Percentiles rank a stretch among this genome's conserved stretches.
Evolutionary conservation across 37 sponge, comb jelly and placozoan species (phyloP).

Genomic region (Beroe ovata): DNA sequence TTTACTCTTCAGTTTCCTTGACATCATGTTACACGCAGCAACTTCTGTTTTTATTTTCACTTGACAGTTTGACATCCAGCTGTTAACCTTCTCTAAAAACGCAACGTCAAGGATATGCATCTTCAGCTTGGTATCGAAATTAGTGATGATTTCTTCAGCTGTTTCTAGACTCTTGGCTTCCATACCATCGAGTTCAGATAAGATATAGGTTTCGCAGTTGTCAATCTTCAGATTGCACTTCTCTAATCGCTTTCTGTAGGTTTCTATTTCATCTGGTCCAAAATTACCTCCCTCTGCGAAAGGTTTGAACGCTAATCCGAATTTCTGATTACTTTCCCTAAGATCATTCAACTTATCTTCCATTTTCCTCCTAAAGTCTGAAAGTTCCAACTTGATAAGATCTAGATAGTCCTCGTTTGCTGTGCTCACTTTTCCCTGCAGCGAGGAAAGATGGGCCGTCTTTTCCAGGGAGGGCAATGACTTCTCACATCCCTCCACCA

Average conservation of each 20-base stretch:
- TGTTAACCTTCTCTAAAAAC: constrained; percentile 55
- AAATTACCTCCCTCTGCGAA: constrained; percentile 65
- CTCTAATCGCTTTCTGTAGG: constrained; percentile 14
- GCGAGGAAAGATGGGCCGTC: constrained; percentile 2
- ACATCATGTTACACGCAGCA: constrained; percentile 64
- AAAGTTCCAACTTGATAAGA: constrained; percentile 15
- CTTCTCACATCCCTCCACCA: constrained; percentile 45
- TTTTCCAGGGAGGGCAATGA: constrained; percentile 29
- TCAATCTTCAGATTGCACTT: constrained; percentile 66
- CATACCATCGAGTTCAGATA: constrained; percentile 64
- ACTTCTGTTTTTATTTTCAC: constrained; percentile 66
- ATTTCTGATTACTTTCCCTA: constrained; percentile 51
- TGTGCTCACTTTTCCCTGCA: constrained; percentile 16
- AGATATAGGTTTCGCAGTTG: constrained; percentile 59
- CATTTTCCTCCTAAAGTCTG: constrained; percentile 23
- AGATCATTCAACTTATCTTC: constrained; percentile 42
- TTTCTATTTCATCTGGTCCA: constrained; percentile 63
- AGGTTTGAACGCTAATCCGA: constrained; percentile 56
- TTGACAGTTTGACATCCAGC: constrained; percentile 67
- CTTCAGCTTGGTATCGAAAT: constrained; percentile 42
- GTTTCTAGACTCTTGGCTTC: constrained; percentile 33
- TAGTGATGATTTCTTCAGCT: constrained; percentile 8
- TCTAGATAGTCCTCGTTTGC: constrained; percentile 31
- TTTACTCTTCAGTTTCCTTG: constrained; percentile 27
- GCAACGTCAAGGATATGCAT: constrained; percentile 61